Evolutionary conservation across 1,140 invertebrate genomes (phyloP), one percentile per base, ranked within the genome.

Genomic region (Papilio helenus): DNA sequence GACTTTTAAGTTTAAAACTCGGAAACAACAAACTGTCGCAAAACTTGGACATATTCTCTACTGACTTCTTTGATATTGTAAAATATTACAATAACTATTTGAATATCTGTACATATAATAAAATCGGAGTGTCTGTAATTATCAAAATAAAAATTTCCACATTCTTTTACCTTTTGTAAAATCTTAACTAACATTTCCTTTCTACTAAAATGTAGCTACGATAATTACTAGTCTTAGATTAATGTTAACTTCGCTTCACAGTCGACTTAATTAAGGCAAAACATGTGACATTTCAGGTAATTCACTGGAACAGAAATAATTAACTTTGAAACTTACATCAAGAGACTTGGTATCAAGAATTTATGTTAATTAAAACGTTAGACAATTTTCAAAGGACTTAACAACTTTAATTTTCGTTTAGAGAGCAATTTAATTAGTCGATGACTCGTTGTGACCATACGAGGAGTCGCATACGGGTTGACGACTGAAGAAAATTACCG

Each of bases 1-100:
- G 55, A 26, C 55, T 61, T 61, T 61, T 61, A 61, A 61, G 55
- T 61, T 20, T 61, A 9, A 61, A 61, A 61, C 55, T 61, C 23
- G 55, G 20, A 10, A 61, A 61, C 55, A 23, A 23, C 20, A 23
- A 12, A 12, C 20, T 61, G n/a, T 61, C 55, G n/a, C 20, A 23
- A 61, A 61, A 61, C 55, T 61, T 61, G 1, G 9, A 26, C 26
- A 23, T 23, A 23, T 55, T 61, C 55, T 61, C 55, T 23, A 9
- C 20, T 16, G 0, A 49, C 55, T 55, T 55, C 51, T 55, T 55
- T 20, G 51, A 55, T 55, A 55, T 55, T 20, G 18, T 61, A 26
- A 26, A 61, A 61, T 61, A 26, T 61, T 10, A 58, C 5, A 58
- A 61, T 61, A 61, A 61, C 55, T 61, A 1, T 12, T 61, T 61